Evolutionary conservation across 2,113 vertebrate species (phyloP), one percentile per base, ranked within the genome.

Genomic region (Grantiella picta): DNA sequence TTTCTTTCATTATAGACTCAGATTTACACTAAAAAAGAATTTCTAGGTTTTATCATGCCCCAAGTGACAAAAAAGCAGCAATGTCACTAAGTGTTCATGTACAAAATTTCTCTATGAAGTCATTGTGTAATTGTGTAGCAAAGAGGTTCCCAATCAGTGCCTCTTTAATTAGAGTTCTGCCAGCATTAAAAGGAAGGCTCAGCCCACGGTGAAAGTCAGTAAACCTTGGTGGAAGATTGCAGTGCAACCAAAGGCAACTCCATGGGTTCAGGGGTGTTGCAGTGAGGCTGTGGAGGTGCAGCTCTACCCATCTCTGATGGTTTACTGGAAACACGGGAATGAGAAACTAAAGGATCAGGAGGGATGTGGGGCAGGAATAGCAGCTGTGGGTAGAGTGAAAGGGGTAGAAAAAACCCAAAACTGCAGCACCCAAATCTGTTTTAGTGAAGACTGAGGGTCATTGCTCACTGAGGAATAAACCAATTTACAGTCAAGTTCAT

Each of bases 281-380:
- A 19, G 7, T 29, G 54, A 63, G 52, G 33, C 9, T 59, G 23
- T 16, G 60, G 61, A 92, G 11, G 3, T 1, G 4, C 8, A 72
- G 24, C 6, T 69, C 25, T 22, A 11, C 10, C 29, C 33, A 0
- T 21, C 28, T 69, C 11, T 3, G 7, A 18, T 10, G 35, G 17
- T 47, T 82, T 82, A 5, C 11, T 27, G 24, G 57, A 78, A 25
- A 47, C 15, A 23, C 0, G 2, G 33, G 29, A 75, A 78, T 25
- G 44, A 59, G 16, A 9, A 27, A 5, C 2, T 29, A 9, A 89
- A 20, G 35, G 54, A 24, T 54, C 15, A 28, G 29, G 21, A 24
- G 11, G 14, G 63, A 53, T 9, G 5, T 22, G 50, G 25, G 33
- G 31, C 27, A 86, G 59, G n/a, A 86, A 38, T 2, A 59, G 18